A percentile compares a stretch with the other conserved stretches of the same genome.
These are phyloP conservation scores for Zapus hudsonius DNA, from an alignment of 2,113 vertebrate species.

Conservation along the genomic window DNA sequence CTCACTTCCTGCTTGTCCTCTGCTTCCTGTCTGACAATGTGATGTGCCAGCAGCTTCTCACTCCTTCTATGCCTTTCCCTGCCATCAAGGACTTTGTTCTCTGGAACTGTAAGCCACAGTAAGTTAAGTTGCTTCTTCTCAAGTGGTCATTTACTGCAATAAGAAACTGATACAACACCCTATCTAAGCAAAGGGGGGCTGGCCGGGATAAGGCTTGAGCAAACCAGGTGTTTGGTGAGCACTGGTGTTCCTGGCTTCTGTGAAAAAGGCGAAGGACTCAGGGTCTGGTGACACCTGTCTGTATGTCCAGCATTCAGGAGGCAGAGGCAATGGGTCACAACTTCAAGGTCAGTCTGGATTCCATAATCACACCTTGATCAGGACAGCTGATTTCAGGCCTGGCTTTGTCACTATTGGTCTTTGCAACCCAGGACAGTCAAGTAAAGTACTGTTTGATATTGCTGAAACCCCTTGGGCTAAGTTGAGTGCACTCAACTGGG, in stretches of 20 bases:
- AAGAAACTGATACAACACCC: no score
- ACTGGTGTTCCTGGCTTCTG: neutral
- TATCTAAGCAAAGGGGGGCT: neutral
- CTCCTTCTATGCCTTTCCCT: no score
- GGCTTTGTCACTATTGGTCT: neutral
- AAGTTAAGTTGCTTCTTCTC: no score
- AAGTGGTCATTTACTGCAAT: no score
- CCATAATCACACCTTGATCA: neutral
- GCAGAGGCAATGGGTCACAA: neutral
- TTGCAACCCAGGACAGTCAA: neutral
- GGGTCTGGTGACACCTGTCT: no score
- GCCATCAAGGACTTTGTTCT: no score
- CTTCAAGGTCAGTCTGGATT: neutral
- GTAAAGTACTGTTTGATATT: neutral
- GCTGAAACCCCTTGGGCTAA: neutral
- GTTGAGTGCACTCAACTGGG: neutral
- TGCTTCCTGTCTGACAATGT: no score
- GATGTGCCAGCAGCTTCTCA: no score
- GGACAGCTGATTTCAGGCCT: neutral
- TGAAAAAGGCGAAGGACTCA: neutral
- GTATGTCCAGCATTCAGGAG: neutral
- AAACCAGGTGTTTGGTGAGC: neutral
- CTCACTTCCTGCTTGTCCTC: no score
- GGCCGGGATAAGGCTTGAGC: neutral
- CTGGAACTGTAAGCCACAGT: no score